Conservation (phyloP, 2,888 invertebrate species). For the Flexamia atlantica region DNA sequence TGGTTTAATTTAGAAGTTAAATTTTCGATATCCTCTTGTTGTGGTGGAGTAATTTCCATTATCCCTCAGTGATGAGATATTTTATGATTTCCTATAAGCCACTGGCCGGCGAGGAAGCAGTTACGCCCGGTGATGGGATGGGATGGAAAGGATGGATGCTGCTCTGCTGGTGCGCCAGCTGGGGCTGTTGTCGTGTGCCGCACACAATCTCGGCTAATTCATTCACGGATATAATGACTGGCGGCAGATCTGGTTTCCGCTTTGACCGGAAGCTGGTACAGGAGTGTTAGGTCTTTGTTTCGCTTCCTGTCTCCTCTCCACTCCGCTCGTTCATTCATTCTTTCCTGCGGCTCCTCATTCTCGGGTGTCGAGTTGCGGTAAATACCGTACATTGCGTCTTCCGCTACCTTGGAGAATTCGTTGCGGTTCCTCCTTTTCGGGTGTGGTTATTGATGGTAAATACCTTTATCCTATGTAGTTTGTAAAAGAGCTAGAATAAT, state of each 20-base stretch:
- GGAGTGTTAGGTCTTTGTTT: slow-evolving; percentile 67
- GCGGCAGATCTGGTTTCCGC: slow-evolving; percentile 64
- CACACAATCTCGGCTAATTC: slow-evolving; percentile 61
- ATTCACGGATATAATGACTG: slow-evolving; percentile 59
- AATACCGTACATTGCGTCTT: slow-evolving; percentile 12
- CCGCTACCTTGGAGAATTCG: background rate
- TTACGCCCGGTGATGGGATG: background rate
- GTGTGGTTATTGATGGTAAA: background rate
- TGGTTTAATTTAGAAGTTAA: too few species aligned
- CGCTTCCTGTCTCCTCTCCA: slow-evolving; percentile 51
- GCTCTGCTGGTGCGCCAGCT: background rate
- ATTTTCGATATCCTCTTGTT: too few species aligned
- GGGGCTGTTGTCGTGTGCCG: slow-evolving; percentile 53
- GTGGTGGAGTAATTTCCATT: too few species aligned
- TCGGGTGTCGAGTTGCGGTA: slow-evolving; percentile 34
- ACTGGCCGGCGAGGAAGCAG: background rate
- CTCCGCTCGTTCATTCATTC: slow-evolving; percentile 49
- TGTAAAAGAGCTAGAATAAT: too few species aligned
- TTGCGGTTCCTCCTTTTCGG: background rate
- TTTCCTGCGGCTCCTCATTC: slow-evolving; percentile 39
- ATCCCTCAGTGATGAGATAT: background rate
- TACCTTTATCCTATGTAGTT: too few species aligned
- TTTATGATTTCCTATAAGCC: slow-evolving; percentile 7
- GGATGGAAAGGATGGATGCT: too few species aligned
- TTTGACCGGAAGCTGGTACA: slow-evolving; percentile 70